Conservation (phyloP, 2,797 vertebrate genomes). For the Urosaurus nigricauda region DNA sequence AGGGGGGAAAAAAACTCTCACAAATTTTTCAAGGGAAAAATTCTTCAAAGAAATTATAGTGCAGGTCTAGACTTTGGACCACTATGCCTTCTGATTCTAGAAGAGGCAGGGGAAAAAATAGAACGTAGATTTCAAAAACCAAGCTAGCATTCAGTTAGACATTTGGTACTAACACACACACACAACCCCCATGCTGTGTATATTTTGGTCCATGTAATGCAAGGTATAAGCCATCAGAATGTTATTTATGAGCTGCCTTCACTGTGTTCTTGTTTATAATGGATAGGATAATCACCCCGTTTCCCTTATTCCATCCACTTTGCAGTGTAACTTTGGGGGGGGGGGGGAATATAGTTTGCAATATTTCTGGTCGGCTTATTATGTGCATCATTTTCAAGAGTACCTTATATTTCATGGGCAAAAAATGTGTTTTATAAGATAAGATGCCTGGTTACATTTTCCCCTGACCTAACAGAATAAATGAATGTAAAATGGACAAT, state of each 20-base stretch:
- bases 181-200: neutral
- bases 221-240: neutral
- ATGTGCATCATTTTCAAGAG: slow-evolving; percentile 51
- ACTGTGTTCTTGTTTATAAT: slow-evolving; percentile 28
- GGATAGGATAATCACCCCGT: slow-evolving; percentile 18
- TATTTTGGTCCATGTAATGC: neutral
- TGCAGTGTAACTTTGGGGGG: slow-evolving; percentile 8
- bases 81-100: too few species aligned
- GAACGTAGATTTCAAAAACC: too few species aligned
- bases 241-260: neutral
- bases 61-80: too few species aligned
- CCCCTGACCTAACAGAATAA: slow-evolving; percentile 48
- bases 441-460: slow-evolving; percentile 49
- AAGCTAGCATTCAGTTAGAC: too few species aligned
- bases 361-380: slow-evolving; percentile 50
- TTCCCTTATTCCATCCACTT: slow-evolving; percentile 55
- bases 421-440: slow-evolving; percentile 72
- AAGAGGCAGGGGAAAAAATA: too few species aligned
- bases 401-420: slow-evolving; percentile 41
- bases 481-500: slow-evolving; percentile 45
- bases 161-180: neutral
- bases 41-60: too few species aligned
- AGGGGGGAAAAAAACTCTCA: too few species aligned
- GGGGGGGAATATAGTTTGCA: slow-evolving; percentile 41
- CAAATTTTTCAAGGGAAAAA: too few species aligned